phyloP scores from a whole-genome alignment of 2,797 vertebrate genomes.

The Trematomus bernacchii region DNA sequence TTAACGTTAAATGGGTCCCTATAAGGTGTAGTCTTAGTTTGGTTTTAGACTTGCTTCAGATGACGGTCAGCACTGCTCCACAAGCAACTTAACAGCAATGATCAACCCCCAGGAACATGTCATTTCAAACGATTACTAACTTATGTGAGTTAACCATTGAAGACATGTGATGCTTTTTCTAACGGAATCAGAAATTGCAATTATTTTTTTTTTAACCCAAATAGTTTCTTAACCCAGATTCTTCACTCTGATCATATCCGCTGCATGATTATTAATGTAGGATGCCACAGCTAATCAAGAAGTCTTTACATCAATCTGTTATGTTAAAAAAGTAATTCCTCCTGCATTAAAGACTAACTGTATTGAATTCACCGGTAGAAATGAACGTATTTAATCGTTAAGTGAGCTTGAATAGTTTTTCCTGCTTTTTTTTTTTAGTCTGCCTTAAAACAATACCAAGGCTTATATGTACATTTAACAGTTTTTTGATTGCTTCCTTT shows the following conservation, averaged over 20 bases:
- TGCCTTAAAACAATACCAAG: not conserved
- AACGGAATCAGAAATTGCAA: not conserved
- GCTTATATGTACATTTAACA: not conserved
- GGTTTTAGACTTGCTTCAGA: slow-evolving; percentile 6
- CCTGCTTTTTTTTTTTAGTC: not conserved
- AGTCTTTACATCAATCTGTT: not conserved
- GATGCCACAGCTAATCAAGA: not conserved
- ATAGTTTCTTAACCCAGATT: not conserved
- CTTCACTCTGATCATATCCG: not conserved
- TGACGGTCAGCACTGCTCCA: slow-evolving; percentile 17
- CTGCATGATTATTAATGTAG: not conserved
- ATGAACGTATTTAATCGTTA: not conserved
- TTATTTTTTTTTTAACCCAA: not conserved
- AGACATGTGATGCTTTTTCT: not conserved
- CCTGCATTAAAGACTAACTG: not conserved
- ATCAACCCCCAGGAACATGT: slow-evolving; percentile 11
- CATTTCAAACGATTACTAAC: slow-evolving; percentile 19
- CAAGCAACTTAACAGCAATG: slow-evolving; percentile 8
- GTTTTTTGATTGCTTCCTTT: not conserved
- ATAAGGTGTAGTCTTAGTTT: not conserved
- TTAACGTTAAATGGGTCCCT: slow-evolving; percentile 5
- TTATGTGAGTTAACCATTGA: slow-evolving; percentile 25
- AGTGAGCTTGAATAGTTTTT: not conserved
- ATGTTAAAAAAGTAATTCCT: not conserved
- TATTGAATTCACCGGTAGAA: slow-evolving; percentile 1